Percentiles rank a stretch among this genome's conserved stretches.
Conservation (phyloP, 2,888 invertebrate genomes). For the Ctena decussata region DNA sequence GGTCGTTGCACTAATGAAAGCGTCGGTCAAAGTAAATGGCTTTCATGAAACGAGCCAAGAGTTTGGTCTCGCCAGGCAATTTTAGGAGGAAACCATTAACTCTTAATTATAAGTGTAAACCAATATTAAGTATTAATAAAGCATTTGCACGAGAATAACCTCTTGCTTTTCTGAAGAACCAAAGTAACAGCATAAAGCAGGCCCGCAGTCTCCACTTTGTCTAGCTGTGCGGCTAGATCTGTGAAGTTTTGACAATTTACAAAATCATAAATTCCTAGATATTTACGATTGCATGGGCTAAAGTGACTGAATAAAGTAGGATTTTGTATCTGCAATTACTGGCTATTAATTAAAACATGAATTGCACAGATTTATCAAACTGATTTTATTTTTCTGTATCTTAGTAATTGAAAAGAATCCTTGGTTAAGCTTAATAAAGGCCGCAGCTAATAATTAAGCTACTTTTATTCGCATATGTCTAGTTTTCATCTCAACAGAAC, state of each 20-base stretch:
- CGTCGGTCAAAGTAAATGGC: too few relatives aligned
- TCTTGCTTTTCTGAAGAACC: neutral
- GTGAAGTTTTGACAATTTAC: slow-evolving; percentile 63
- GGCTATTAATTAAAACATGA: slow-evolving; percentile 2
- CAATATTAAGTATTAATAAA: neutral
- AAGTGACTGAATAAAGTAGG: neutral
- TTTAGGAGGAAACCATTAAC: too few relatives aligned
- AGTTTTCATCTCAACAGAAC: too few relatives aligned
- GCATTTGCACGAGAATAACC: neutral
- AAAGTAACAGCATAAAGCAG: neutral
- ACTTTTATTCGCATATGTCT: too few relatives aligned
- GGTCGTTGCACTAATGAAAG: too few relatives aligned
- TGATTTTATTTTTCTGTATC: neutral
- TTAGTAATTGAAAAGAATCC: neutral
- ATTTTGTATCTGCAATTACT: neutral
- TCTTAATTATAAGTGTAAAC: too few relatives aligned
- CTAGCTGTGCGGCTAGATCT: slow-evolving; percentile 48
- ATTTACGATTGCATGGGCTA: neutral
- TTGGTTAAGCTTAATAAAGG: neutral
- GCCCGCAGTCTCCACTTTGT: slow-evolving; percentile 48
- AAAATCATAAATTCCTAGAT: slow-evolving; percentile 47
- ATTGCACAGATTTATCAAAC: neutral
- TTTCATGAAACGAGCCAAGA: too few relatives aligned
- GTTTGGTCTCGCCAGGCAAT: too few relatives aligned
- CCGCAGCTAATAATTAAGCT: too few relatives aligned